Evolutionary conservation across 35 echinoderm and acorn worm genomes (phyloP).

Genomic region (Heliocidaris erythrogramma): DNA sequence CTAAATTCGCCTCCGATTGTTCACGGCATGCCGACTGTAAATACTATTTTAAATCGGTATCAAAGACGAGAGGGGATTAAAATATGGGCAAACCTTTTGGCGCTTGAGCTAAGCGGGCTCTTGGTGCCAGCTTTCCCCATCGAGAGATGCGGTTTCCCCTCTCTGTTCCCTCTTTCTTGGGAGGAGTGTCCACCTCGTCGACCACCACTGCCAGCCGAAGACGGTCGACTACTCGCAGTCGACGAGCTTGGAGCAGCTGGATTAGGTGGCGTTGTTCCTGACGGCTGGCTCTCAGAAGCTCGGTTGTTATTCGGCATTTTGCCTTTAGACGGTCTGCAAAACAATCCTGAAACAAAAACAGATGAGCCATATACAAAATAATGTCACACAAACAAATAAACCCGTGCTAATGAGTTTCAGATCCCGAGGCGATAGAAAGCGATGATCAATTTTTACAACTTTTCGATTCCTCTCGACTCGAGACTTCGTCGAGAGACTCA

Average conservation of each 20-base stretch:
- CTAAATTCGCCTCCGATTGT: slow-evolving; percentile 19
- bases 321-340: slow-evolving; percentile 23
- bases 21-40: slow-evolving; percentile 27
- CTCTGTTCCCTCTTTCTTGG: slow-evolving; percentile 35
- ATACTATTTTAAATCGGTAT: slow-evolving; percentile 41
- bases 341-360: slow-evolving; percentile 29
- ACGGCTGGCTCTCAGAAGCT: slow-evolving; percentile 28
- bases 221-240: not conserved
- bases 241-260: slow-evolving; percentile 27
- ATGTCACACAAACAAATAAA: not conserved
- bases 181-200: slow-evolving; percentile 23
- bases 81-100: slow-evolving; percentile 58
- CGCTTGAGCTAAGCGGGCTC: slow-evolving; percentile 49
- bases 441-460: slow-evolving; percentile 45
- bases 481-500: not conserved
- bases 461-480: not conserved
- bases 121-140: slow-evolving; percentile 42
- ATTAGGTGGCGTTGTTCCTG: not conserved
- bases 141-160: slow-evolving; percentile 30
- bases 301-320: slow-evolving; percentile 43
- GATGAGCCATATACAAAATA: not conserved
- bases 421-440: not conserved
- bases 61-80: not conserved
- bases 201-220: slow-evolving; percentile 24
- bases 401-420: not conserved